phyloP scores from a whole-genome alignment of 2,113 vertebrate species.

The Perca schrenkii region DNA sequence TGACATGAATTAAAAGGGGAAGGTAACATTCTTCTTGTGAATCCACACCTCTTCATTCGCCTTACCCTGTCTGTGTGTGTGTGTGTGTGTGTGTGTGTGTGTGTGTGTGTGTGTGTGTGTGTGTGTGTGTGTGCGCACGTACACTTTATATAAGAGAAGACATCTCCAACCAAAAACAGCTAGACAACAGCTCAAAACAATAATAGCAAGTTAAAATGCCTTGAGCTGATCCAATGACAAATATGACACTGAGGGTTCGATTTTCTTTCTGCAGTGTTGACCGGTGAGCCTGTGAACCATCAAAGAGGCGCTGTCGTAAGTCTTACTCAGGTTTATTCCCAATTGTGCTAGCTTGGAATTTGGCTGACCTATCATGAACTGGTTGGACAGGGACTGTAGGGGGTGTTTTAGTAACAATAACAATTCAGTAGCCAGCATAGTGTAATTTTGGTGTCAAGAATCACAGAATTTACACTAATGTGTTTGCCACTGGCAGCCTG shows the following conservation, averaged over 20 bases:
- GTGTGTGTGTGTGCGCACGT: not conserved
- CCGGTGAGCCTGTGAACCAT: not conserved
- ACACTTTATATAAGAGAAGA: not conserved
- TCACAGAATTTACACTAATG: constrained; percentile 35
- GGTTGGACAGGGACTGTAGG: constrained; percentile 29
- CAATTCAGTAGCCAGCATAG: constrained; percentile 32
- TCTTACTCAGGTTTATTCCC: constrained; percentile 36
- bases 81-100: not conserved
- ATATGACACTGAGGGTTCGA: constrained; percentile 4
- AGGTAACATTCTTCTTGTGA: not conserved
- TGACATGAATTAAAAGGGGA: not conserved
- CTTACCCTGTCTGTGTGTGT: not conserved
- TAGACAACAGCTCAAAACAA: constrained; percentile 1
- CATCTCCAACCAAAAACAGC: not conserved
- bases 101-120: not conserved
- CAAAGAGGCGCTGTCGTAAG: not conserved
- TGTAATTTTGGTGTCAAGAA: constrained; percentile 51
- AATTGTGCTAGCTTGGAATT: constrained; percentile 23
- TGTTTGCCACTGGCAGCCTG: constrained; percentile 23
- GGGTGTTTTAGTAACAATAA: constrained; percentile 49
- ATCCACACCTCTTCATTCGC: not conserved
- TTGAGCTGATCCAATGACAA: constrained; percentile 1
- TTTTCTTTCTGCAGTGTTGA: constrained; percentile 4
- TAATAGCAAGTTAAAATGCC: not conserved
- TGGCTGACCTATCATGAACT: constrained; percentile 44